Evolutionary conservation across 2,113 vertebrate genomes (phyloP).

Genomic region (Datnioides undecimradiatus): DNA sequence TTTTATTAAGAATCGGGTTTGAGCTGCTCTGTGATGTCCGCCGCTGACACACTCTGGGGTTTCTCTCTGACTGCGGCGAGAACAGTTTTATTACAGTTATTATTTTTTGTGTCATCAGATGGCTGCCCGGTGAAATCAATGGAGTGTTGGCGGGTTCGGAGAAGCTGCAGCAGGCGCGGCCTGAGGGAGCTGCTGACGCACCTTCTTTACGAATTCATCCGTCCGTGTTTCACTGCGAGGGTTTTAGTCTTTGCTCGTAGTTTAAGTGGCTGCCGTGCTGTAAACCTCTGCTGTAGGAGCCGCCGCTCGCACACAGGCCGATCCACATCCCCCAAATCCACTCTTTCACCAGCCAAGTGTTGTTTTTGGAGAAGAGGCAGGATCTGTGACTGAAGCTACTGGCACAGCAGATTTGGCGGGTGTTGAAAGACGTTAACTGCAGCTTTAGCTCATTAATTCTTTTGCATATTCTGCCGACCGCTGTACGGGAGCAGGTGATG

Average conservation of each 20-base stretch:
- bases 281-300: background rate
- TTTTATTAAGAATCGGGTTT: slow-evolving; percentile 18
- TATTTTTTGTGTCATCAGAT: slow-evolving; percentile 6
- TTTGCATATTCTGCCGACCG: background rate
- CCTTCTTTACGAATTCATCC: background rate
- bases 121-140: slow-evolving; percentile 24
- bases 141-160: background rate
- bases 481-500: background rate
- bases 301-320: background rate
- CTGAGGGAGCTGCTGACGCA: slow-evolving; percentile 41
- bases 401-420: background rate
- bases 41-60: background rate
- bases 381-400: background rate
- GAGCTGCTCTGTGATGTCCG: background rate
- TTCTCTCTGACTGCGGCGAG: slow-evolving; percentile 27
- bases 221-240: background rate
- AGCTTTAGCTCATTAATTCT: background rate
- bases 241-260: background rate
- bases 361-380: background rate
- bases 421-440: background rate
- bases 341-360: background rate
- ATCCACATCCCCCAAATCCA: background rate
- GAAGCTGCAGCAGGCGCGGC: background rate
- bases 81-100: slow-evolving; percentile 8
- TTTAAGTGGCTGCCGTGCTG: background rate